Percentiles rank a stretch among this genome's conserved stretches.
Conservation (phyloP, 2,113 vertebrate genomes). For the Vanacampus margaritifer region DNA sequence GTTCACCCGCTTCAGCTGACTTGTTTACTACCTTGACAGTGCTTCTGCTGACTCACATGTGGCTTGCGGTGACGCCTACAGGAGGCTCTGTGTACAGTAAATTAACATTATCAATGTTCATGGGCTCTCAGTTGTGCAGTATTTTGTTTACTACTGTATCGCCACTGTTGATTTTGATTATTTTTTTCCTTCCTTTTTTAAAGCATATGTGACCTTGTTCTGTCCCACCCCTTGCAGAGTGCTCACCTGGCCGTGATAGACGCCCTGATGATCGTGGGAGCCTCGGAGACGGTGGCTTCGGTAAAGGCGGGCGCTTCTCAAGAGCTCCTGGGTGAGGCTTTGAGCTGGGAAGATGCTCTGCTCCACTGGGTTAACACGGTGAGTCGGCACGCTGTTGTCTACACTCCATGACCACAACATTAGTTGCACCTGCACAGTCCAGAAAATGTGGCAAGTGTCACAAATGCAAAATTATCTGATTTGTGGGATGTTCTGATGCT, state of each 20-base stretch:
- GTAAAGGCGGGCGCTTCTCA: constrained; percentile 59
- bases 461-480: too few relatives aligned
- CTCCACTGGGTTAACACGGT: constrained; percentile 85
- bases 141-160: background rate
- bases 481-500: too few relatives aligned
- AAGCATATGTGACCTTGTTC: background rate
- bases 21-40: constrained; percentile 5
- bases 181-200: background rate
- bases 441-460: too few relatives aligned
- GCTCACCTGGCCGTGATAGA: constrained; percentile 86
- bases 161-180: background rate
- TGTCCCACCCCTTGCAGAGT: constrained; percentile 62
- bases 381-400: constrained; percentile 29
- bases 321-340: constrained; percentile 56
- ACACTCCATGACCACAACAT: too few relatives aligned
- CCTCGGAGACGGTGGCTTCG: constrained; percentile 77
- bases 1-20: constrained; percentile 39
- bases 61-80: constrained; percentile 55
- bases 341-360: constrained; percentile 77
- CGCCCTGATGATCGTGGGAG: constrained; percentile 80
- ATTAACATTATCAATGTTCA: background rate
- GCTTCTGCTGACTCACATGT: constrained; percentile 47
- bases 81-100: constrained; percentile 32
- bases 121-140: background rate
- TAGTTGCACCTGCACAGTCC: too few relatives aligned